phyloP scores from a whole-genome alignment of 2,888 invertebrate genomes.

The Octodonta nipae region DNA sequence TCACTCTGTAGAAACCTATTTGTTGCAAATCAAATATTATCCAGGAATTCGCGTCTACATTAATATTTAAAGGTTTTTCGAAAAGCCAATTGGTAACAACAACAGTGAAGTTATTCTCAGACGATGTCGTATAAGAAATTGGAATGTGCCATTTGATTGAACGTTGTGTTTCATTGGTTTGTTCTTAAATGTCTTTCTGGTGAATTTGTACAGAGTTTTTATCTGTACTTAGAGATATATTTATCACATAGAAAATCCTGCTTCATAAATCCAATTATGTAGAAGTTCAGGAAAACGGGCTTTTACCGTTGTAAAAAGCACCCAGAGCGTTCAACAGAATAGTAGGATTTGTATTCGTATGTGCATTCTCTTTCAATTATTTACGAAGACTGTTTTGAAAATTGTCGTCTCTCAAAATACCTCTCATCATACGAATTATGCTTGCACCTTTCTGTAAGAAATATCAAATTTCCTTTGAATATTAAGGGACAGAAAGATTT shows the following conservation, averaged over 20 bases:
- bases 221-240: too few species aligned
- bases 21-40: conserved; percentile 13
- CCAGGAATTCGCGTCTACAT: conserved; percentile 9
- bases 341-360: too few species aligned
- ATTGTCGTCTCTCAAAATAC: conserved; percentile 40
- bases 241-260: too few species aligned
- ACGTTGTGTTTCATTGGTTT: too few species aligned
- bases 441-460: conserved; percentile 42
- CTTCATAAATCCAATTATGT: conserved; percentile 46
- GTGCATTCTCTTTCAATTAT: conserved; percentile 41
- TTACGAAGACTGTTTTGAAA: conserved; percentile 41
- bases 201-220: too few species aligned
- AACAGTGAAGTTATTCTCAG: conserved; percentile 29
- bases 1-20: conserved; percentile 48
- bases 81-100: conserved; percentile 25
- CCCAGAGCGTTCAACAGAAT: too few species aligned
- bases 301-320: too few species aligned
- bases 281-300: too few species aligned
- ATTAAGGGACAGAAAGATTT: too few species aligned
- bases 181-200: too few species aligned
- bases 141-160: conserved; percentile 44
- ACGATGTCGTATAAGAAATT: conserved; percentile 37
- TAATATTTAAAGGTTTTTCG: conserved; percentile 1
- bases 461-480: conserved; percentile 51
- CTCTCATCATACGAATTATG: conserved; percentile 49